These are phyloP conservation scores for Bagarius yarrelli DNA, from an alignment of 2,113 vertebrate species.

Conservation along the genomic window DNA sequence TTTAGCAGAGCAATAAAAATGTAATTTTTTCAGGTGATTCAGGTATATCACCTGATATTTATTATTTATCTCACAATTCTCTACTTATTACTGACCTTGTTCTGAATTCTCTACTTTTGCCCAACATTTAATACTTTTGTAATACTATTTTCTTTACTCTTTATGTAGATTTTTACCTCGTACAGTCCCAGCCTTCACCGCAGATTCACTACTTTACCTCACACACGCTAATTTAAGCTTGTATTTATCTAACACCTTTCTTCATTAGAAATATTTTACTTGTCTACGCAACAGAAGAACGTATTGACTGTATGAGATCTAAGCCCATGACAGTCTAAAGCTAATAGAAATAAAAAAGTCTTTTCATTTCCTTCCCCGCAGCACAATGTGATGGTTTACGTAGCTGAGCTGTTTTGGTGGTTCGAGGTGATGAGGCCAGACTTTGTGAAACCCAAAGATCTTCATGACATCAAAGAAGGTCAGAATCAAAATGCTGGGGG, in stretches of 20 bases:
- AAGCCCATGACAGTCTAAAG: not conserved
- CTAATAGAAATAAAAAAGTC: not conserved
- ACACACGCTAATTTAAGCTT: not conserved
- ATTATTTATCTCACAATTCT: too few species aligned
- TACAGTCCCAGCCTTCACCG: not conserved
- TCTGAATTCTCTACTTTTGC: too few species aligned
- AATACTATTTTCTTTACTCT: not conserved
- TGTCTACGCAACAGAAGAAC: not conserved
- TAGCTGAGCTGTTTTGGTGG: conserved; percentile 97
- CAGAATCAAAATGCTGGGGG: conserved; percentile 18
- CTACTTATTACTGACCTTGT: too few species aligned
- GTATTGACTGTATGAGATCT: not conserved
- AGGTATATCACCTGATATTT: too few species aligned
- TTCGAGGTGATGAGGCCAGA: conserved; percentile 91
- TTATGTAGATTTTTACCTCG: too few species aligned
- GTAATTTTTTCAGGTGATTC: too few species aligned
- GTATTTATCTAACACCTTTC: not conserved
- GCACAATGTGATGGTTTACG: conserved; percentile 90
- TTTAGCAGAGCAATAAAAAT: too few species aligned
- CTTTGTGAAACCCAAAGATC: conserved; percentile 88
- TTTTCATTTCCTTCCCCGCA: conserved; percentile 56
- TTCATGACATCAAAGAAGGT: conserved; percentile 89
- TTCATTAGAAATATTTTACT: not conserved
- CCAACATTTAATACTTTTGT: too few species aligned
- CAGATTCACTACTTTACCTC: not conserved